Base-by-base conservation (phyloP, 2,888 invertebrate genomes). In the Zygogramma bicolorata region DNA sequence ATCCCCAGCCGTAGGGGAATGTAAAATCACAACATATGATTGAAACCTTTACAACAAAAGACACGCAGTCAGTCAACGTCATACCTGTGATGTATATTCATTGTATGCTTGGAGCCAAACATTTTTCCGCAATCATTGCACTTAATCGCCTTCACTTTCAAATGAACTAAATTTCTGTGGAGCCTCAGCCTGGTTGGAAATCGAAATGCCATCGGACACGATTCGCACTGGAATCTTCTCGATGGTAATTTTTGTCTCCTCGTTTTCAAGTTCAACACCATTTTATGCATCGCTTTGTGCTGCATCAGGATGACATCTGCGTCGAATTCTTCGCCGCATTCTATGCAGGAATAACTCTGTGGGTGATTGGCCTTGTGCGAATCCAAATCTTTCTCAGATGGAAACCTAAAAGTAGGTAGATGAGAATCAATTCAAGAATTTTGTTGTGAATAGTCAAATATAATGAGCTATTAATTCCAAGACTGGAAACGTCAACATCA, bases 381-480 rank as follows among this genome's bases (percentile, higher is more conserved):
- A 6, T 42, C 18, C n/a, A 72, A 40, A 20, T 68, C 58, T 53
- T 46, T 40, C 8, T 10, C 5, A 42, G 58, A 60, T n/a, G 65
- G 8, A 68, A 71, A 71, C 25, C 71, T 71, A 20, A 25, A 69
- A 62, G 5, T n/a, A 38, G n/a, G n/a, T 2, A 38, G n/a, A 34
- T 1, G n/a, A n/a, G 8, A 38, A 8, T 38, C n/a, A 8, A 38
- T 38, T 38, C 7, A 38, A 38, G 13, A 38, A 38, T 4, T 38
- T 4, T 38, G 10, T 38, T 38, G 0, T 13, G n/a, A n/a, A n/a
- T n/a, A n/a, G n/a, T n/a, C n/a, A n/a, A n/a, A n/a, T n/a, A n/a
- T n/a, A n/a, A n/a, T n/a, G n/a, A n/a, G n/a, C n/a, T n/a, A n/a
- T n/a, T n/a, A n/a, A n/a, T n/a, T n/a, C n/a, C n/a, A n/a, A n/a